These are phyloP conservation scores for Drosophila sucinea DNA, from an alignment of 1,140 invertebrate species.

Conservation along the genomic window DNA sequence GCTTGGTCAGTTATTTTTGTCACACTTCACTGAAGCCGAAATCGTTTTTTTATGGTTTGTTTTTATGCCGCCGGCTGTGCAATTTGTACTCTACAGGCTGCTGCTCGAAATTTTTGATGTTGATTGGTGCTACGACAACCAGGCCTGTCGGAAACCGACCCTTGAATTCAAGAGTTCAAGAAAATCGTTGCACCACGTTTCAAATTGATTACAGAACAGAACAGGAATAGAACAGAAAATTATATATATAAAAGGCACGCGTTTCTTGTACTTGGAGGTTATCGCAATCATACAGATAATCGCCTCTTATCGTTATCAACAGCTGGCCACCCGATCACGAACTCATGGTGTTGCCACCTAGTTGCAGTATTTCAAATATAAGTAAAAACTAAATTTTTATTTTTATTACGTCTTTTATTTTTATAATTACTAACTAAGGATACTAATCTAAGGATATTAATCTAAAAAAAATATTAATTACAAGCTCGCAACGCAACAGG, in stretches of 20 bases:
- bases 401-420: not conserved
- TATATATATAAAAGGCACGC: constrained; percentile 44
- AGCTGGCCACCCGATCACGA: constrained; percentile 34
- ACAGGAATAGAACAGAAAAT: constrained; percentile 28
- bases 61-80: not conserved
- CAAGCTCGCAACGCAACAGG: not conserved
- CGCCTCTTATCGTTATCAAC: constrained; percentile 18
- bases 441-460: not conserved
- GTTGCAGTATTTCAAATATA: not conserved
- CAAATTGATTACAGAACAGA: constrained; percentile 41
- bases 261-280: constrained; percentile 39
- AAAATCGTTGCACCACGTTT: constrained; percentile 19
- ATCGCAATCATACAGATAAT: constrained; percentile 37
- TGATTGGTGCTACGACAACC: not conserved
- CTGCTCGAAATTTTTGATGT: not conserved
- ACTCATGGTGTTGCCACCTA: not conserved
- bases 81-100: not conserved
- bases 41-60: constrained; percentile 14
- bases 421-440: not conserved
- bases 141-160: not conserved
- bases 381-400: not conserved
- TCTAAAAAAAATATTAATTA: not conserved
- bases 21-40: constrained; percentile 20
- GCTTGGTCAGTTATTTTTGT: constrained; percentile 48
- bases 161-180: not conserved